These are phyloP conservation scores for Antheraea pernyi DNA, from an alignment of 1,140 invertebrate genomes.

Conservation along the genomic window DNA sequence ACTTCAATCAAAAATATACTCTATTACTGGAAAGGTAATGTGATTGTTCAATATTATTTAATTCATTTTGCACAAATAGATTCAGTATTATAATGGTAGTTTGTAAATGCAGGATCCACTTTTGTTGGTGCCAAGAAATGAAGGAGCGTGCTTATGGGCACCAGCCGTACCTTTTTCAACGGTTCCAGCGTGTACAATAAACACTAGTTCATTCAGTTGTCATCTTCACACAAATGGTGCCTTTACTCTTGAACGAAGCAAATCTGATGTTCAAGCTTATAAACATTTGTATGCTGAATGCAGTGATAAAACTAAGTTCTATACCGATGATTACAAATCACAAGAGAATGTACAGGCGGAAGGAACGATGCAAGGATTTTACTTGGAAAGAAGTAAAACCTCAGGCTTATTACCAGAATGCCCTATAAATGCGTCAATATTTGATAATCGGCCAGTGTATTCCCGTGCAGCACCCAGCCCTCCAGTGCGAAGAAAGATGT, in stretches of 20 bases:
- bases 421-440: conserved; percentile 62
- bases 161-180: conserved; percentile 67
- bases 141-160: conserved; percentile 77
- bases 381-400: conserved; percentile 73
- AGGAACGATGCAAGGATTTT: conserved; percentile 38
- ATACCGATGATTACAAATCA: conserved; percentile 39
- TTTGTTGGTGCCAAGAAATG: conserved; percentile 82
- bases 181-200: conserved; percentile 56
- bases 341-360: conserved; percentile 22
- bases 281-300: conserved; percentile 44
- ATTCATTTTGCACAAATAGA: background rate
- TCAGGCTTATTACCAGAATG: conserved; percentile 54
- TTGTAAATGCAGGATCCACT: conserved; percentile 76
- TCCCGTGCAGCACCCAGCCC: conserved; percentile 70
- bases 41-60: background rate
- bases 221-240: conserved; percentile 65
- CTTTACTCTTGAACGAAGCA: conserved; percentile 69
- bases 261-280: conserved; percentile 67
- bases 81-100: background rate
- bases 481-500: conserved; percentile 66
- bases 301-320: conserved; percentile 56
- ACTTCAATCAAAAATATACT: conserved; percentile 80
- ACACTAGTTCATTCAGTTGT: conserved; percentile 64
- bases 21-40: conserved; percentile 80
- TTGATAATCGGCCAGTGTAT: conserved; percentile 63